Evolutionary conservation across 2,888 invertebrate species (phyloP).

Genomic region (Spilarctia lutea): DNA sequence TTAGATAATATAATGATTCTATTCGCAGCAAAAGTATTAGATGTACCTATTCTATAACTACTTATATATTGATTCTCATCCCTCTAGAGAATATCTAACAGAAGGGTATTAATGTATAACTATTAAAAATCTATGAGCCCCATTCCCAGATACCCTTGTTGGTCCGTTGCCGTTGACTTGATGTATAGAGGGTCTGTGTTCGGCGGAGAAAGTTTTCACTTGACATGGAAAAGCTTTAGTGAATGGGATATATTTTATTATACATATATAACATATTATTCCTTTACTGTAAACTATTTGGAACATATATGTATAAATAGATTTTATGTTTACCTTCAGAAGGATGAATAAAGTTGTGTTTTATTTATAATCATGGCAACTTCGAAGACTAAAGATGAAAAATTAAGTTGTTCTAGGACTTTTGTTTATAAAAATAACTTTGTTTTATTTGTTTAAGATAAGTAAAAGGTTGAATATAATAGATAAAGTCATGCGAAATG

Average conservation of each 20-base stretch:
- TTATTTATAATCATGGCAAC: neutral
- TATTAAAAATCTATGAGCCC: slow-evolving; percentile 1
- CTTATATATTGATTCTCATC: neutral
- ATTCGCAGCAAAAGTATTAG: neutral
- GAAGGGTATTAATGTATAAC: slow-evolving; percentile 1
- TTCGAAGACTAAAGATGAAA: neutral
- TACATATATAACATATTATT: too few relatives aligned
- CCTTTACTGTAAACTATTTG: neutral
- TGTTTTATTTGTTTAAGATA: too few relatives aligned
- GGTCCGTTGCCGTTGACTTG: neutral
- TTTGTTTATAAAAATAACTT: neutral
- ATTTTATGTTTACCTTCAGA: neutral
- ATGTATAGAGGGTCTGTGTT: slow-evolving; percentile 13
- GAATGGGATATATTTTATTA: neutral
- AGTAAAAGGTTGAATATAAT: neutral
- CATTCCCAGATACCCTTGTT: neutral
- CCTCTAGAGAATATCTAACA: neutral
- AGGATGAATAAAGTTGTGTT: neutral
- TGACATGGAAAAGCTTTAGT: slow-evolving; percentile 20
- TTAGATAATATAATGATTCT: too few relatives aligned
- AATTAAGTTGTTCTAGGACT: too few relatives aligned
- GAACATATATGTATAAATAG: too few relatives aligned
- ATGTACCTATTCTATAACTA: neutral
- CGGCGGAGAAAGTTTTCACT: slow-evolving; percentile 14
- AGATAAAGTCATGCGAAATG: neutral